Conservation (phyloP, 2,113 vertebrate species). For the Thunnus thynnus region DNA sequence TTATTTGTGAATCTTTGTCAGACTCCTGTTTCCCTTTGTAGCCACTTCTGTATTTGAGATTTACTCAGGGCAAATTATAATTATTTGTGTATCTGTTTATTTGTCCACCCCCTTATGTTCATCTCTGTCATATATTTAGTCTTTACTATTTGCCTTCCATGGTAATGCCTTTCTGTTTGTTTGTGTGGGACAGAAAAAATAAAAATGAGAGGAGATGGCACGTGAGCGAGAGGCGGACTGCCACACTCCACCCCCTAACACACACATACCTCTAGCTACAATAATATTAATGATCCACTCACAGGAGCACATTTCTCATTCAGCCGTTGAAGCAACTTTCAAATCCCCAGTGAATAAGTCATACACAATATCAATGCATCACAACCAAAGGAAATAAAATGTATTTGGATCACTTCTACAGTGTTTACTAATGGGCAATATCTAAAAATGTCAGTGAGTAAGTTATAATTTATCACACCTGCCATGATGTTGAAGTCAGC, state of each 20-base stretch:
- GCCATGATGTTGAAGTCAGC: slow-evolving; percentile 15
- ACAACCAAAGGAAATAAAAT: slow-evolving; percentile 34
- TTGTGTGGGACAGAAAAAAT: not conserved
- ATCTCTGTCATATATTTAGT: not conserved
- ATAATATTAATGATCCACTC: slow-evolving; percentile 66
- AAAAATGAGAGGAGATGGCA: not conserved
- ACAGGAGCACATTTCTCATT: slow-evolving; percentile 41
- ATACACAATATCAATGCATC: slow-evolving; percentile 40
- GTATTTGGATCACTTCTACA: slow-evolving; percentile 27
- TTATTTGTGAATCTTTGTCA: not conserved
- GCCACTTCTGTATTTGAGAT: not conserved
- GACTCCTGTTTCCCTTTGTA: not conserved
- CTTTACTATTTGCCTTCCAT: not conserved
- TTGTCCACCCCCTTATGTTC: not conserved
- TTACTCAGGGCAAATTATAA: not conserved
- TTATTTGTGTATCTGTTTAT: not conserved
- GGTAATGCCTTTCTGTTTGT: not conserved
- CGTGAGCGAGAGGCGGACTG: not conserved
- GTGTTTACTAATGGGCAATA: slow-evolving; percentile 33
- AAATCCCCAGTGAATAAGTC: slow-evolving; percentile 41
- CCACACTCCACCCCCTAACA: slow-evolving; percentile 25
- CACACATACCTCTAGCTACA: slow-evolving; percentile 53
- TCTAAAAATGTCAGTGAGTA: slow-evolving; percentile 29
- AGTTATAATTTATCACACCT: slow-evolving; percentile 46
- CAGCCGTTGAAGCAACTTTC: slow-evolving; percentile 53